Evolutionary conservation across 2,797 vertebrate genomes (phyloP).

Genomic region (Acanthiza pusilla): DNA sequence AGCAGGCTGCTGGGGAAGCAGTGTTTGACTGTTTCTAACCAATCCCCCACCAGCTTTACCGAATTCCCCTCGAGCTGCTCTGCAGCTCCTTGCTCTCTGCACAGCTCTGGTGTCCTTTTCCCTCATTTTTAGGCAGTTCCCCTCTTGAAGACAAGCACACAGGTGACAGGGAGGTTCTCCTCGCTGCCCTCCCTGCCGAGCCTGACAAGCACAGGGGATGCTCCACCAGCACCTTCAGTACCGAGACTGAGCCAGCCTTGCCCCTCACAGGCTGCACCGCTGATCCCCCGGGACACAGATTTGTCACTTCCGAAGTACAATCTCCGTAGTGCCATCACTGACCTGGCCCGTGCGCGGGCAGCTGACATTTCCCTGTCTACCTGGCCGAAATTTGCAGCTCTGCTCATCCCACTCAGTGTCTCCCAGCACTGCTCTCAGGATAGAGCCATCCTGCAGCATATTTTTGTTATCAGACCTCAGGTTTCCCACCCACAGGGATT

Average conservation of each 20-base stretch:
- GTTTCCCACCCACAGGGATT: background rate
- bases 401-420: background rate
- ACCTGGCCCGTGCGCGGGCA: background rate
- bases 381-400: background rate
- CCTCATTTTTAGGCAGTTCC: background rate
- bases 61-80: background rate
- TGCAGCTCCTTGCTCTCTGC: background rate
- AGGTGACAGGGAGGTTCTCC: rapidly evolving
- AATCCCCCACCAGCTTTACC: background rate
- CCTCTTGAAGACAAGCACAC: background rate
- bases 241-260: background rate
- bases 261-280: rapidly evolving
- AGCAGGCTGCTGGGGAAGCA: background rate
- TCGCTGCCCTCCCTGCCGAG: background rate
- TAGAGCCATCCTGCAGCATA: background rate
- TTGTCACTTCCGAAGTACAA: background rate
- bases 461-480: background rate
- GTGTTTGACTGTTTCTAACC: background rate
- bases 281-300: background rate
- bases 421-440: background rate
- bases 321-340: background rate
- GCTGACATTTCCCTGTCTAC: background rate
- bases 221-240: background rate
- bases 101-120: background rate
- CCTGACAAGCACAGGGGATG: background rate